Percentiles rank a stretch among this genome's conserved stretches.
Conservation (phyloP, 2,797 vertebrate species). For the Sebastes taczanowskii region DNA sequence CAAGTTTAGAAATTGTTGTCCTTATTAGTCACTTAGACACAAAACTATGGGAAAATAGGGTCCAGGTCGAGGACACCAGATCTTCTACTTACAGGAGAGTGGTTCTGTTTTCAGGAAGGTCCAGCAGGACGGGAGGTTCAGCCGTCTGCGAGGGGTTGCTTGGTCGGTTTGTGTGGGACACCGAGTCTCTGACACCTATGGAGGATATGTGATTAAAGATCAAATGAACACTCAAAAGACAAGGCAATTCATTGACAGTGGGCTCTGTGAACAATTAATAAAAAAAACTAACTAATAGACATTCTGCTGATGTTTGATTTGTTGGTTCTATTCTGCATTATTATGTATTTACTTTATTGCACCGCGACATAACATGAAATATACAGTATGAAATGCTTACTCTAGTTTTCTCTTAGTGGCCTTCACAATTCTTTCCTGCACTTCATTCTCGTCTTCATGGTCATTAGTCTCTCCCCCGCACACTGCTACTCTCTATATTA, state of each 20-base stretch:
- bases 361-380: neutral
- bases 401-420: neutral
- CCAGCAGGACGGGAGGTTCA: conserved; percentile 88
- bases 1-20: too few species aligned
- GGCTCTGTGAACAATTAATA: neutral
- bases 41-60: too few species aligned
- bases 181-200: conserved; percentile 92
- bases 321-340: neutral
- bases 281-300: neutral
- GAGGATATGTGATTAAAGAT: neutral
- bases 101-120: conserved; percentile 90
- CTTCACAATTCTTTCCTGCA: conserved; percentile 19
- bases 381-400: neutral
- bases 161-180: conserved; percentile 90
- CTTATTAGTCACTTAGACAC: too few species aligned
- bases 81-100: conserved; percentile 84
- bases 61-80: neutral
- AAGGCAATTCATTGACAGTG: neutral
- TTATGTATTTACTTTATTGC: neutral
- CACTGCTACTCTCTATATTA: conserved; percentile 28
- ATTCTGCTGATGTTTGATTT: neutral
- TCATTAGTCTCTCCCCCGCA: conserved; percentile 42
- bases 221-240: neutral
- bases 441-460: conserved; percentile 22
- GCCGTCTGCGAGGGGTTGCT: conserved; percentile 80